Percentiles rank a stretch among this genome's conserved stretches.
Evolutionary conservation across 2,113 vertebrate genomes (phyloP).

Genomic region (Microtus richardsoni): DNA sequence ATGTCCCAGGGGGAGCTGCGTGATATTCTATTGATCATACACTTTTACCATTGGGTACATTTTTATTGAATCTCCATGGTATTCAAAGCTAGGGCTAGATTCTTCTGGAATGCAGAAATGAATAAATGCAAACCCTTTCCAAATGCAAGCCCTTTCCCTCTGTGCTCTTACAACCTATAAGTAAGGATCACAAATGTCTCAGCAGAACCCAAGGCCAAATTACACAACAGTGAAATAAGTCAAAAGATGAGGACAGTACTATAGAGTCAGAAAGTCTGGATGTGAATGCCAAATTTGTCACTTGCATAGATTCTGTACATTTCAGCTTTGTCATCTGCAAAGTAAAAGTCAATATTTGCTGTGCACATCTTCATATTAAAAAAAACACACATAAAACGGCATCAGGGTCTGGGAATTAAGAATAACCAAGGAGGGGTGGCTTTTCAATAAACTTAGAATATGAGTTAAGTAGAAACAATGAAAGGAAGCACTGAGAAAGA

Average conservation of each 20-base stretch:
- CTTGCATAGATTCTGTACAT: neutral
- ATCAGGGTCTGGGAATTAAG: neutral
- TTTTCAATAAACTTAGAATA: conserved; percentile 42
- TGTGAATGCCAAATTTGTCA: neutral
- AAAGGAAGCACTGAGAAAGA: neutral
- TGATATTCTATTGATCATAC: neutral
- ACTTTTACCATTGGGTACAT: neutral
- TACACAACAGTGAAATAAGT: neutral
- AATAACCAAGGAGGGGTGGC: neutral
- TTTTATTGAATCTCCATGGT: neutral
- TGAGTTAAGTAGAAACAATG: neutral
- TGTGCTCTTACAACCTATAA: neutral
- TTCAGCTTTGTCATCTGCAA: conserved; percentile 3
- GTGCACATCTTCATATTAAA: neutral
- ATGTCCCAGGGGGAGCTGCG: neutral
- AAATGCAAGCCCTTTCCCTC: neutral
- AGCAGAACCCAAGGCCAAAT: neutral
- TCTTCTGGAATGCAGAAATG: conserved; percentile 14
- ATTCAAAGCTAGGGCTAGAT: neutral
- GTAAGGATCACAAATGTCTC: neutral
- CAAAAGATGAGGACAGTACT: neutral
- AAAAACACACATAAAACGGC: neutral
- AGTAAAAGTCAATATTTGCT: neutral
- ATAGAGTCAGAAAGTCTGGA: neutral
- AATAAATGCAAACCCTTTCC: neutral